Base-by-base conservation (phyloP, 2,797 vertebrate species). In the Squalus acanthias region DNA sequence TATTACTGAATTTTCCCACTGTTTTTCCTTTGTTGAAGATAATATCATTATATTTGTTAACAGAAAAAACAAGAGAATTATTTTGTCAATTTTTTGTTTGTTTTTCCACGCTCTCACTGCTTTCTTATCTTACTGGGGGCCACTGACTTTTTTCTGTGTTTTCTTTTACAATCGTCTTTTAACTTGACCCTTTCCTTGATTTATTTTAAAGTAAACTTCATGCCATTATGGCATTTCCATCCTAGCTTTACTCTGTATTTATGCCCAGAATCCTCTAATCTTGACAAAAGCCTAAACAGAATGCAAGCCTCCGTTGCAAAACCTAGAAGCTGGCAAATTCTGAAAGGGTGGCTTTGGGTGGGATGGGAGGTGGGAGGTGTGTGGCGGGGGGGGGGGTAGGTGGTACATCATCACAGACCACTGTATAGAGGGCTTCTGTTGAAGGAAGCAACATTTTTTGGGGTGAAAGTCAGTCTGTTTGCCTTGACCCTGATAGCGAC, bases 181-280 rank as follows among this genome's bases (percentile, higher is more conserved):
- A 92, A 63, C 29, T n/a, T 92, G 89, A 92, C 15, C 26, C 33
- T 60, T n/a, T 92, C 33, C 53, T 92, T 92, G 63, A 92, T 92
- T 60, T 92, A 92, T 92, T 92, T 92, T n/a, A 92, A 92, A 92
- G 89, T 92, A 92, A 85, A 20, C 89, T 65, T 92, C 39, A 85
- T 85, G 82, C 20, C 22, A 85, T 85, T 85, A 50, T 85, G 46
- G 46, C 46, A 50, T 50, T 13, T 85, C 46, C 17, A 85, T 85
- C 46, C 39, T 39, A 46, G 8, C 20, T 85, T 85, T 85, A 50
- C 74, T 85, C 39, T 85, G 3, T 20, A 8, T 85, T 85, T 85
- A 13, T 85, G 20, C 20, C 6, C 46, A 85, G 82, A 50, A 50
- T 50, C 39, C 82, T 24, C 0, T 0, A 82, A 17, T 17, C 13